phyloP scores from a whole-genome alignment of 2,888 invertebrate genomes.

The Heliconius cydno region DNA sequence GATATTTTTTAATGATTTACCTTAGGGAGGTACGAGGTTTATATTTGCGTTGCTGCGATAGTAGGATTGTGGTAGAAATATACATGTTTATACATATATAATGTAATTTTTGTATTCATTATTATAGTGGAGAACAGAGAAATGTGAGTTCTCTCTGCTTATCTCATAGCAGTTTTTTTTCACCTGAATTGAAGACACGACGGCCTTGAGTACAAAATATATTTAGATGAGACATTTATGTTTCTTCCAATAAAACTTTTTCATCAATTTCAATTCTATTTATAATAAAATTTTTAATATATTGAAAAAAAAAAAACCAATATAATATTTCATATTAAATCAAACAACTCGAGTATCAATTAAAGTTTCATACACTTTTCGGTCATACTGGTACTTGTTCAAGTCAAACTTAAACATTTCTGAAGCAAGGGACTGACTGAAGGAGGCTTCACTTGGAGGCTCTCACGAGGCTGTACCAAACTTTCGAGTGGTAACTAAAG shows the following conservation, averaged over 20 bases:
- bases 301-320: neutral
- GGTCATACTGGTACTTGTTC: constrained; percentile 30
- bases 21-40: neutral
- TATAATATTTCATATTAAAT: neutral
- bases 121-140: too few relatives aligned
- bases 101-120: too few relatives aligned
- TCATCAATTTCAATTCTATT: neutral
- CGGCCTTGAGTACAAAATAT: too few relatives aligned
- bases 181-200: too few relatives aligned
- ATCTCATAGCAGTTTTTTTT: too few relatives aligned
- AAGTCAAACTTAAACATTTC: constrained; percentile 39
- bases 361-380: constrained; percentile 31
- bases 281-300: neutral
- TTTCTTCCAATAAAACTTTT: neutral
- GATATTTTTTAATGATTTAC: constrained; percentile 12
- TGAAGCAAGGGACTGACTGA: constrained; percentile 32
- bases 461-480: constrained; percentile 30
- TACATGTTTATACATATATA: neutral
- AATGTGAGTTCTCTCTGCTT: too few relatives aligned
- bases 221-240: too few relatives aligned
- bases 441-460: constrained; percentile 29
- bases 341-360: constrained; percentile 17
- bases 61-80: neutral
- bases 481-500: constrained; percentile 37
- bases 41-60: neutral